phyloP scores from a whole-genome alignment of 2,113 vertebrate species.

The Nannospalax galili region DNA sequence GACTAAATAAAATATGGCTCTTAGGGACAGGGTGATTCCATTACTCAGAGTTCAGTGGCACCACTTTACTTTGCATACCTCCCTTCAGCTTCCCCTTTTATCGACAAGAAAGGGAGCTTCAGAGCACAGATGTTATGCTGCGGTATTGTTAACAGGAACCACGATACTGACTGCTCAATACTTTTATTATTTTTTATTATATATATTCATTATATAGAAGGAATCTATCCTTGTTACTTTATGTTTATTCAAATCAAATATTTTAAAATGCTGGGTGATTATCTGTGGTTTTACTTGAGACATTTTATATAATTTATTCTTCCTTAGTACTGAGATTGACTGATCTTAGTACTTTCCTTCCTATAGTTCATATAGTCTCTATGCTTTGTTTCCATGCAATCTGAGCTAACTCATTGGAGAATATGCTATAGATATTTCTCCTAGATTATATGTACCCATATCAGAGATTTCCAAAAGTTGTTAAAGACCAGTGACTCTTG shows the following conservation, averaged over 20 bases:
- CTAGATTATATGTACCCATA: not conserved
- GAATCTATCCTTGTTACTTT: not conserved
- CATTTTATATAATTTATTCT: not conserved
- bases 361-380: not conserved
- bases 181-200: not conserved
- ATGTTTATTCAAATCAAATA: constrained; percentile 6
- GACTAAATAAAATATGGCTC: too few species aligned
- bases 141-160: not conserved
- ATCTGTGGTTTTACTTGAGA: not conserved
- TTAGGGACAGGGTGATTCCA: not conserved
- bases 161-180: not conserved
- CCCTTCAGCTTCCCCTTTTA: not conserved
- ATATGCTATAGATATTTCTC: not conserved
- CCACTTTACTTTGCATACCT: not conserved
- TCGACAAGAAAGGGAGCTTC: not conserved
- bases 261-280: not conserved
- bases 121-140: not conserved
- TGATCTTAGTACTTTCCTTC: not conserved
- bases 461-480: not conserved
- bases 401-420: not conserved
- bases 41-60: not conserved
- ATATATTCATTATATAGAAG: not conserved
- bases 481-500: not conserved
- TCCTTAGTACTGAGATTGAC: not conserved
- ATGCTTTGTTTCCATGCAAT: not conserved